A percentile compares a stretch with the other conserved stretches of the same genome.
Evolutionary conservation across 1,140 invertebrate species (phyloP).

Genomic region (Rhopalosiphum padi): DNA sequence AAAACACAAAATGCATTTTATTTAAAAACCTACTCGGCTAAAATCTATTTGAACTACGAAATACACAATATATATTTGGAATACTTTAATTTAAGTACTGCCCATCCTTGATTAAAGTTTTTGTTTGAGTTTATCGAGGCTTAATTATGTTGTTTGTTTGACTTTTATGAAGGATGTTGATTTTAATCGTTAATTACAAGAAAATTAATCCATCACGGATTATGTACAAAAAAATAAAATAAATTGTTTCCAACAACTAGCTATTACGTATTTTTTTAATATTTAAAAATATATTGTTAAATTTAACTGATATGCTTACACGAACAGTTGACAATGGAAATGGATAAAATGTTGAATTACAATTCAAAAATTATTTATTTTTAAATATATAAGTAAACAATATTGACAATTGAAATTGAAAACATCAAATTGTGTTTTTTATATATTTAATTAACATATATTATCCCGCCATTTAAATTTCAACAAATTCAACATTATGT

Average conservation of each 20-base stretch:
- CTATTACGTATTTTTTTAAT: neutral
- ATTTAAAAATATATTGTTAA: neutral
- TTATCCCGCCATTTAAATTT: too few species aligned
- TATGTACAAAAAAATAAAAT: neutral
- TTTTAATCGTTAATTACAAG: neutral
- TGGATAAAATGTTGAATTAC: neutral
- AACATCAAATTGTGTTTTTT: neutral
- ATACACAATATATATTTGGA: neutral
- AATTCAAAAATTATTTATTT: neutral
- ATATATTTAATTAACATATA: too few species aligned
- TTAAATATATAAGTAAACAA: neutral
- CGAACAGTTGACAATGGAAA: neutral
- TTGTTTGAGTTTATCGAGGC: neutral
- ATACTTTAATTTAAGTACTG: neutral
- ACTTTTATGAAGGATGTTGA: slow-evolving; percentile 1
- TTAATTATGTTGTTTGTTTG: slow-evolving; percentile 13
- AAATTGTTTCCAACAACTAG: neutral
- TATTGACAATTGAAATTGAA: neutral
- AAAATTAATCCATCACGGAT: neutral
- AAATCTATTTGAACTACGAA: neutral
- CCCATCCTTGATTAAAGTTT: neutral
- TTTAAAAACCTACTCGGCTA: neutral
- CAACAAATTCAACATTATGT: too few species aligned
- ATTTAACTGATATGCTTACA: neutral
- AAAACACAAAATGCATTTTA: neutral